Conservation (phyloP, 2,113 vertebrate species). For the Melanostigma gelatinosum region DNA sequence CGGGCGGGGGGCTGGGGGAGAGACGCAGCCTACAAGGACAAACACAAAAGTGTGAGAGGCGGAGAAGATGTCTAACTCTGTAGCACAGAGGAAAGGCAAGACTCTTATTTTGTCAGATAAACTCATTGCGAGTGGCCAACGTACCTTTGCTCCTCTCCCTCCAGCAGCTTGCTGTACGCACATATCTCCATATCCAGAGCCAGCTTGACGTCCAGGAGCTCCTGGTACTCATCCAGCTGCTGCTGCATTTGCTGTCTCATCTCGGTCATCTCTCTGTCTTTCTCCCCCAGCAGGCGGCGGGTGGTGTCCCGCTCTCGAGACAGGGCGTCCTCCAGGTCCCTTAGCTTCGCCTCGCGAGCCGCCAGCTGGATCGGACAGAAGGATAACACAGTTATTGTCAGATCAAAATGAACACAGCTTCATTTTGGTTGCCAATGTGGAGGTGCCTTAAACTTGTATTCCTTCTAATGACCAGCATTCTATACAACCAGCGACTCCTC, state of each 20-base stretch:
- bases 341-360: slow-evolving; percentile 90
- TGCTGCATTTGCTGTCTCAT: slow-evolving; percentile 95
- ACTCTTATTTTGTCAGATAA: not conserved
- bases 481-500: too few relatives aligned
- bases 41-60: not conserved
- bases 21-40: slow-evolving; percentile 86
- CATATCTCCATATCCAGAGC: slow-evolving; percentile 98
- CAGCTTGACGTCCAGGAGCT: slow-evolving; percentile 96
- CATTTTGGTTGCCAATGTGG: too few relatives aligned
- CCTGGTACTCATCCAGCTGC: slow-evolving; percentile 98
- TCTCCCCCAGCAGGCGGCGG: slow-evolving; percentile 89
- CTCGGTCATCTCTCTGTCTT: slow-evolving; percentile 95
- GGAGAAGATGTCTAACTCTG: not conserved
- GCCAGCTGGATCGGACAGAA: slow-evolving; percentile 82
- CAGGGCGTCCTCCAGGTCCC: slow-evolving; percentile 92
- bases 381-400: not conserved
- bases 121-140: not conserved
- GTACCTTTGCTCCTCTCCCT: slow-evolving; percentile 96
- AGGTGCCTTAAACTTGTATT: too few relatives aligned
- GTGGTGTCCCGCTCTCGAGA: slow-evolving; percentile 89
- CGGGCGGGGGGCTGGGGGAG: slow-evolving; percentile 90
- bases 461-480: too few relatives aligned
- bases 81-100: not conserved
- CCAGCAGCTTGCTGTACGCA: slow-evolving; percentile 95
- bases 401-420: not conserved